phyloP scores from a whole-genome alignment of 1,140 invertebrate genomes.

The Euborellia annulipes region DNA sequence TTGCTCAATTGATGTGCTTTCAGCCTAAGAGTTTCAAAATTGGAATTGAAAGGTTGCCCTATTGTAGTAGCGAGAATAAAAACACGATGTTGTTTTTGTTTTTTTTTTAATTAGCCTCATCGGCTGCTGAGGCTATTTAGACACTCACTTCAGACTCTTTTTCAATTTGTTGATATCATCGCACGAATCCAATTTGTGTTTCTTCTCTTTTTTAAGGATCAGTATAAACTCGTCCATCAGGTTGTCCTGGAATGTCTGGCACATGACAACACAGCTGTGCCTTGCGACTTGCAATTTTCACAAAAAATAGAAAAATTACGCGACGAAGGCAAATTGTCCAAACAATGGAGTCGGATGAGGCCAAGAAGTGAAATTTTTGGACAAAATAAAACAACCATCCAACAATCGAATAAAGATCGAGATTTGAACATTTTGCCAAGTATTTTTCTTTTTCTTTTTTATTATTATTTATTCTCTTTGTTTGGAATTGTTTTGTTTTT shows the following conservation, averaged over 20 bases:
- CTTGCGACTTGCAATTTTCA: conserved; percentile 16
- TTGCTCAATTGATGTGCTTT: too few relatives aligned
- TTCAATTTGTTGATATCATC: neutral
- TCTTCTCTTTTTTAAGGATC: conserved; percentile 14
- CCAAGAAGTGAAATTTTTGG: too few relatives aligned
- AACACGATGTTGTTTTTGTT: neutral
- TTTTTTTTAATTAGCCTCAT: too few relatives aligned
- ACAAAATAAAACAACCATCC: too few relatives aligned
- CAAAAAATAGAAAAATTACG: conserved; percentile 13
- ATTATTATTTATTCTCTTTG: neutral
- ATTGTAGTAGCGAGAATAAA: neutral
- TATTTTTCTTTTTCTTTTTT: neutral
- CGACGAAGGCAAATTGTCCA: too few relatives aligned
- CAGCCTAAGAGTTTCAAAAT: too few relatives aligned
- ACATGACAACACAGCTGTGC: conserved; percentile 14
- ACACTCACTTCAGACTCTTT: neutral
- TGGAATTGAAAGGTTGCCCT: too few relatives aligned
- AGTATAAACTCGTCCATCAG: conserved; percentile 23
- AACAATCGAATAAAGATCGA: too few relatives aligned
- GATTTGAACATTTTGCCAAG: too few relatives aligned
- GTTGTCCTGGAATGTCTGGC: conserved; percentile 21
- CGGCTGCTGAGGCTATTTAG: too few relatives aligned
- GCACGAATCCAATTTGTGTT: neutral
- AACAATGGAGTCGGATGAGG: too few relatives aligned
- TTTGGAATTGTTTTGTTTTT: neutral